Conservation (phyloP, 2,888 invertebrate species). For the Tineola bisselliella region DNA sequence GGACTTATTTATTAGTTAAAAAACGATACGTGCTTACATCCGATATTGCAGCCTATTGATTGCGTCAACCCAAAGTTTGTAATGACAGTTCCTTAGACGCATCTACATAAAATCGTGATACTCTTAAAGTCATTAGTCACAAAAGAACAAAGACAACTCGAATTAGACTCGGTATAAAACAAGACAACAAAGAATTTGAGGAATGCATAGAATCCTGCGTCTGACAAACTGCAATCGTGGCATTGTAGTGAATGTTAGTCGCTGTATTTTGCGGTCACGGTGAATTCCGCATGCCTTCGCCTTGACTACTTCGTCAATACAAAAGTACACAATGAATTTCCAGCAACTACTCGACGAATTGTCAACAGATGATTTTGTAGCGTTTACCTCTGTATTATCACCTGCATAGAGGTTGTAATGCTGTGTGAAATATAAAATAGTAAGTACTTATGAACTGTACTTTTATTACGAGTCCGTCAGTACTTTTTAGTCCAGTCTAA, state of each 20-base stretch:
- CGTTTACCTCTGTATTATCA: neutral
- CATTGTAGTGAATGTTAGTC: slow-evolving; percentile 1
- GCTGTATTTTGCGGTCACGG: slow-evolving; percentile 7
- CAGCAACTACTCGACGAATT: neutral
- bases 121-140: neutral
- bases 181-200: neutral
- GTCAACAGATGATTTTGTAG: neutral
- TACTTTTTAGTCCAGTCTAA: too few species aligned
- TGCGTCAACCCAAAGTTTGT: too few species aligned
- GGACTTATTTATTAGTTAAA: too few species aligned
- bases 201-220: neutral
- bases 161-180: neutral
- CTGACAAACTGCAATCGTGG: neutral
- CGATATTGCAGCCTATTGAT: too few species aligned
- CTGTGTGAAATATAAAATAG: neutral
- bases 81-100: neutral
- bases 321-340: slow-evolving; percentile 4
- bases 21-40: too few species aligned
- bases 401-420: neutral
- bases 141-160: neutral
- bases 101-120: too few species aligned
- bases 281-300: slow-evolving; percentile 10
- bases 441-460: neutral
- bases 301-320: slow-evolving; percentile 1
- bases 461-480: neutral